These are phyloP conservation scores for Labeo catla DNA, from an alignment of 2,113 vertebrate species.

Conservation along the genomic window DNA sequence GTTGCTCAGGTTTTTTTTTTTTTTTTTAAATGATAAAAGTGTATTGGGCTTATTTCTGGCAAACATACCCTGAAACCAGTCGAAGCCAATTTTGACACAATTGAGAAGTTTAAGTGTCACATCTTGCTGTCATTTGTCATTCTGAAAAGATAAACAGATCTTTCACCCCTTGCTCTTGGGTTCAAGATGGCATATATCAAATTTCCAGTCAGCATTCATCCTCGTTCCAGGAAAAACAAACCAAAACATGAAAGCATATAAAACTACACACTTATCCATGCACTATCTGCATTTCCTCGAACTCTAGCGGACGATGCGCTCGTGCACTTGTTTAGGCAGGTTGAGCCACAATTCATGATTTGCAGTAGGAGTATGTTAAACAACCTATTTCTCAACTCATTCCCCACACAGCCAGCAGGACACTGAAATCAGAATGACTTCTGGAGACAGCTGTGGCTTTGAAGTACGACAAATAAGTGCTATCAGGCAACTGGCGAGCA, in stretches of 20 bases:
- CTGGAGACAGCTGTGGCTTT: slow-evolving; percentile 63
- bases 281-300: slow-evolving; percentile 52
- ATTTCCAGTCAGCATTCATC: slow-evolving; percentile 11
- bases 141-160: background rate
- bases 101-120: background rate
- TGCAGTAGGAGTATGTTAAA: slow-evolving; percentile 29
- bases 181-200: background rate
- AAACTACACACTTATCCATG: slow-evolving; percentile 40
- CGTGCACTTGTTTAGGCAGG: slow-evolving; percentile 15
- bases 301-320: slow-evolving; percentile 37
- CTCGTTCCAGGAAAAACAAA: slow-evolving; percentile 8
- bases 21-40: background rate
- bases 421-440: slow-evolving; percentile 56
- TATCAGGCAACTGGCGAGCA: slow-evolving; percentile 66
- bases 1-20: slow-evolving; percentile 23
- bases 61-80: background rate
- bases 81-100: slow-evolving; percentile 5
- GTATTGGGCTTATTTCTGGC: background rate
- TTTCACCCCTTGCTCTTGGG: background rate
- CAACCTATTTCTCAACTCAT: slow-evolving; percentile 28
- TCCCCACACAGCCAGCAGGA: slow-evolving; percentile 59
- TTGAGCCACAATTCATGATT: slow-evolving; percentile 38
- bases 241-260: slow-evolving; percentile 39
- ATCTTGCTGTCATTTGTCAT: background rate
- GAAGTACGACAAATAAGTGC: slow-evolving; percentile 67